Base-by-base conservation (phyloP, 2,113 vertebrate genomes). In the Galeopterus variegatus region DNA sequence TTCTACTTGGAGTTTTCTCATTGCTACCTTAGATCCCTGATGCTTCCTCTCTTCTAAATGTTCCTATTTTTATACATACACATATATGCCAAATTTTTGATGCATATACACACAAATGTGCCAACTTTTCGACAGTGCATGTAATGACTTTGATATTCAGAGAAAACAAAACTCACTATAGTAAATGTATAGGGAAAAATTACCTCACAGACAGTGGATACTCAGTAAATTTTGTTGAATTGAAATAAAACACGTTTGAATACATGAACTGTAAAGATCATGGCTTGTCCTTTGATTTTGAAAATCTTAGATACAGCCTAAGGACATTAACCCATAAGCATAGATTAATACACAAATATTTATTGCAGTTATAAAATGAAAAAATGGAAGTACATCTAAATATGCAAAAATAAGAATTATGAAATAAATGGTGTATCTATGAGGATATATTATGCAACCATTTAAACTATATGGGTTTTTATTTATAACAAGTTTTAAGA, bases 161-260 rank as follows among this genome's bases (percentile, higher is more conserved):
- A 79, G 18, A 10, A 12, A 56, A 77, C 84, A 65, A 76, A 80
- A 50, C 10, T 18, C 48, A 75, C 19, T 76, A 26, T 80, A 90
- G 17, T 54, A 89, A 48, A 33, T 65, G 9, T 48, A 60, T 56
- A 33, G 41, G 50, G 11, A 58, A 89, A 86, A 72, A 48, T 21
- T 50, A 73, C 24, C 15, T 88, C 56, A 33, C 41, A 54, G 8
- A 48, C 76, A 84, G 60, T 65, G 36, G 50, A 84, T 60, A 75
- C 23, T 93, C 31, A 87, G 26, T 73, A 77, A 65, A 64, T 87
- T 91, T 73, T 80, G 76, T 88, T 84, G 75, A 92, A 89, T 33
- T 82, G 26, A 93, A 87, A 76, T 73, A 81, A 75, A 94, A 93
- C 77, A 81, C 15, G 56, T 48, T 90, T 95, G 15, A 87, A 80